These are phyloP conservation scores for Ametastegia equiseti DNA, from an alignment of 2,888 invertebrate species.

Conservation along the genomic window DNA sequence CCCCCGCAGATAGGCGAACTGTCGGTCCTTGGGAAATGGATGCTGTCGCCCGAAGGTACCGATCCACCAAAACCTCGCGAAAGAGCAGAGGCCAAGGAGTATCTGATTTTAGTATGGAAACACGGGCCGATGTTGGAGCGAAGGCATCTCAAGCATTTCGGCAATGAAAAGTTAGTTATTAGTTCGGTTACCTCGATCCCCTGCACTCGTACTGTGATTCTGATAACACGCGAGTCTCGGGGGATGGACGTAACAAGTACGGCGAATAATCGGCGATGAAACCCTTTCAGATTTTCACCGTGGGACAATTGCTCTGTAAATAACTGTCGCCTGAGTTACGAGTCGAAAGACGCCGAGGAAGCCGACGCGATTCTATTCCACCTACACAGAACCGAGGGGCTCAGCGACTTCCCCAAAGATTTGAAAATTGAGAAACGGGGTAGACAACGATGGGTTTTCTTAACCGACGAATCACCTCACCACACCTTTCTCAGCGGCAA, in stretches of 20 bases:
- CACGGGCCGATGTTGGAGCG: constrained; percentile 78
- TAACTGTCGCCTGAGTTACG: constrained; percentile 81
- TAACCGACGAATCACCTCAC: constrained; percentile 83
- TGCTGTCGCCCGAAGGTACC: constrained; percentile 69
- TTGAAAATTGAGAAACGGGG: constrained; percentile 60
- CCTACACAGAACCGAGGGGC: constrained; percentile 76
- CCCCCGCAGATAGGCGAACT: constrained; percentile 63
- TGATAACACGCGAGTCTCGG: background rate
- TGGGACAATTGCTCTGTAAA: constrained; percentile 80
- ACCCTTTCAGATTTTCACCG: constrained; percentile 77
- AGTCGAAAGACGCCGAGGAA: constrained; percentile 74
- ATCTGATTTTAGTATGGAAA: constrained; percentile 81
- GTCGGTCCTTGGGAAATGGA: constrained; percentile 74
- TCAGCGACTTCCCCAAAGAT: constrained; percentile 78
- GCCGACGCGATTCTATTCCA: constrained; percentile 84
- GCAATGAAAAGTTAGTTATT: constrained; percentile 70
- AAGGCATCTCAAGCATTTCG: constrained; percentile 78
- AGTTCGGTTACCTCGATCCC: background rate
- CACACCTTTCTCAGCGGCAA: constrained; percentile 78
- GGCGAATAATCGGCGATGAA: too few relatives aligned
- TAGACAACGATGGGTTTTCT: constrained; percentile 83
- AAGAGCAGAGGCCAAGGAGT: constrained; percentile 57
- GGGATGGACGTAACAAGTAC: too few relatives aligned
- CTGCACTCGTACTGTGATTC: too few relatives aligned
- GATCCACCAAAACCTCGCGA: constrained; percentile 60